These are phyloP conservation scores for Amphipyra berbera DNA, from an alignment of 2,888 invertebrate genomes.

Conservation along the genomic window DNA sequence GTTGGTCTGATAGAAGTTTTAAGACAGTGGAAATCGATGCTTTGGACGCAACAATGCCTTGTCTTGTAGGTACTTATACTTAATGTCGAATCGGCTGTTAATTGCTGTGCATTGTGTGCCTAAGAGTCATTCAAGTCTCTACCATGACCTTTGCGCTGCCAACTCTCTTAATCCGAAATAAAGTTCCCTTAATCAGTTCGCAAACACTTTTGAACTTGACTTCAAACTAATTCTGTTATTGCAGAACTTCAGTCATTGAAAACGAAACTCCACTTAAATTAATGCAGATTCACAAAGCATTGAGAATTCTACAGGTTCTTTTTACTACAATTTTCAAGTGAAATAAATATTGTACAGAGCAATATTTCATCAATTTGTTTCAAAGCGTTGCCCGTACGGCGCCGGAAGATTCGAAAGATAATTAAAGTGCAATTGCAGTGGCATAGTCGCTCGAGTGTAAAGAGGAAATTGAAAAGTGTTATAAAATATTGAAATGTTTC, in stretches of 20 bases:
- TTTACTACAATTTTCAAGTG: slow-evolving; percentile 31
- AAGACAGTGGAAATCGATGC: too few relatives aligned
- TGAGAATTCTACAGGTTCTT: slow-evolving; percentile 6
- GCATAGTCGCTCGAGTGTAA: slow-evolving; percentile 28
- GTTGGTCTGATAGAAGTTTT: too few relatives aligned
- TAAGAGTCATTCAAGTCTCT: neutral
- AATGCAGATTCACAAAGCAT: slow-evolving; percentile 17
- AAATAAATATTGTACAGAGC: slow-evolving; percentile 31
- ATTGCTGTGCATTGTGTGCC: too few relatives aligned
- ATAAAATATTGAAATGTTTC: slow-evolving; percentile 29
- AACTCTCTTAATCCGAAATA: too few relatives aligned
- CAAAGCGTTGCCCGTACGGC: slow-evolving; percentile 29
- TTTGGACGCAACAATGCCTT: too few relatives aligned
- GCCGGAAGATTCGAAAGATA: slow-evolving; percentile 51
- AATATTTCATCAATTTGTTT: slow-evolving; percentile 56
- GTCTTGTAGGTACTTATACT: too few relatives aligned
- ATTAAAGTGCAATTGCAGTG: slow-evolving; percentile 58
- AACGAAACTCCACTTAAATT: neutral
- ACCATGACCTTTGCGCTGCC: too few relatives aligned
- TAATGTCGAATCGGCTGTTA: too few relatives aligned
- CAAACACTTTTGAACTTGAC: too few relatives aligned
- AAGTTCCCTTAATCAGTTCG: too few relatives aligned
- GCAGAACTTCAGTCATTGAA: too few relatives aligned
- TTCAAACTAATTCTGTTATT: too few relatives aligned
- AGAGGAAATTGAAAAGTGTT: slow-evolving; percentile 54